phyloP scores from a whole-genome alignment of 2,888 invertebrate species.

The Eupithecia subfuscata region DNA sequence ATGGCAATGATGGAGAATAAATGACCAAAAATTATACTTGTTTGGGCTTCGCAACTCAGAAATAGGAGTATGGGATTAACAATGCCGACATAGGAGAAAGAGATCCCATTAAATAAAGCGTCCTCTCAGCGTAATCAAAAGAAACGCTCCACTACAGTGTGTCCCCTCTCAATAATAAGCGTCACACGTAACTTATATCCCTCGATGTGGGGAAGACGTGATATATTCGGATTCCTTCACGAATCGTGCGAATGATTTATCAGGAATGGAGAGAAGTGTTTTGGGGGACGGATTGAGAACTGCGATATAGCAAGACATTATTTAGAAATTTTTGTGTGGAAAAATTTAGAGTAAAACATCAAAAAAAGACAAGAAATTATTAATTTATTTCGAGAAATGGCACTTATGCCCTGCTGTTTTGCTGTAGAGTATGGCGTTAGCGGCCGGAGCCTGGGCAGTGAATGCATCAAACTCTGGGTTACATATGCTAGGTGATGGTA shows the following conservation, averaged over 20 bases:
- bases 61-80: not conserved
- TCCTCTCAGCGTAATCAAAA: slow-evolving; percentile 30
- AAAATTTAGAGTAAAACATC: no score
- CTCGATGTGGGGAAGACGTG: slow-evolving; percentile 45
- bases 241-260: slow-evolving; percentile 66
- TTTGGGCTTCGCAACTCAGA: not conserved
- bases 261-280: slow-evolving; percentile 47
- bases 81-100: slow-evolving; percentile 1
- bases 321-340: no score
- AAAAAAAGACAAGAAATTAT: no score
- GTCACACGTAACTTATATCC: slow-evolving; percentile 55
- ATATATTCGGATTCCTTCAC: slow-evolving; percentile 60
- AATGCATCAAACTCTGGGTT: no score
- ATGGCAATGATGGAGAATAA: not conserved
- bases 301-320: not conserved
- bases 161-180: slow-evolving; percentile 51
- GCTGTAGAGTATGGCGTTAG: no score
- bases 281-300: slow-evolving; percentile 28
- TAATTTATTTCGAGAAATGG: no score
- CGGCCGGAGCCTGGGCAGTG: no score
- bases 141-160: slow-evolving; percentile 24
- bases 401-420: no score
- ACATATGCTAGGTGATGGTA: no score
- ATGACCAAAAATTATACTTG: not conserved
- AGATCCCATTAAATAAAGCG: slow-evolving; percentile 16